A percentile compares a stretch with the other conserved stretches of the same genome.
These are phyloP conservation scores for Paralichthys olivaceus DNA, from an alignment of 2,113 vertebrate species.

Conservation along the genomic window DNA sequence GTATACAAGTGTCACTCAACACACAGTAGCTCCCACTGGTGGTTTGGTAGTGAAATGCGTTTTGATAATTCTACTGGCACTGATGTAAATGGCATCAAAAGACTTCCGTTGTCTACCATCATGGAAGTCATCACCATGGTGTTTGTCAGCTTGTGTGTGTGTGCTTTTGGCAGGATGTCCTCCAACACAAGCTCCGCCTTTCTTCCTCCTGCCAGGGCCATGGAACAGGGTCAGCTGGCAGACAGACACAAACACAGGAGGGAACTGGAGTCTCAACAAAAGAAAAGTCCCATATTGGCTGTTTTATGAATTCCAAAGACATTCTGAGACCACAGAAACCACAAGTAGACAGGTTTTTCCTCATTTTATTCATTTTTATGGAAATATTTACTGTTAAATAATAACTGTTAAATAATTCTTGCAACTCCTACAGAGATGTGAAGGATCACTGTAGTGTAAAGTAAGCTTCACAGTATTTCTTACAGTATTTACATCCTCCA, in stretches of 20 bases:
- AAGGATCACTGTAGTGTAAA: constrained; percentile 75
- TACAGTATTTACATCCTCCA: constrained; percentile 79
- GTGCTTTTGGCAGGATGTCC: constrained; percentile 50
- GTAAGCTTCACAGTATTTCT: constrained; percentile 77
- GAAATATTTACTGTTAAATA: constrained; percentile 76
- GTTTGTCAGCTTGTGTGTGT: background rate
- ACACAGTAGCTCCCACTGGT: no score
- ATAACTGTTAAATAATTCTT: constrained; percentile 74
- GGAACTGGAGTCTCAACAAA: constrained; percentile 14
- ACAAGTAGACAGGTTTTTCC: background rate
- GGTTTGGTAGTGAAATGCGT: no score
- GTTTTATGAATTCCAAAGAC: background rate
- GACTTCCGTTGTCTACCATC: background rate
- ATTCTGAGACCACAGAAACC: background rate
- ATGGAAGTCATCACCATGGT: background rate
- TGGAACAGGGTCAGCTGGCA: constrained; percentile 30
- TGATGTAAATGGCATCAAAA: no score
- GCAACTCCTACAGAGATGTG: constrained; percentile 62
- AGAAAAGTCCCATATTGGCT: background rate
- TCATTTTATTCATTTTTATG: constrained; percentile 72
- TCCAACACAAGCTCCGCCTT: constrained; percentile 29
- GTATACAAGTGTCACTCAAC: background rate
- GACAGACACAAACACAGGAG: constrained; percentile 12
- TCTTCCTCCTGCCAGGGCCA: constrained; percentile 31
- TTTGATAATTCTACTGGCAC: no score